Percentiles rank a stretch among this genome's conserved stretches.
Conservation (phyloP, 2,888 invertebrate genomes). For the Pachymerium ferrugineum region DNA sequence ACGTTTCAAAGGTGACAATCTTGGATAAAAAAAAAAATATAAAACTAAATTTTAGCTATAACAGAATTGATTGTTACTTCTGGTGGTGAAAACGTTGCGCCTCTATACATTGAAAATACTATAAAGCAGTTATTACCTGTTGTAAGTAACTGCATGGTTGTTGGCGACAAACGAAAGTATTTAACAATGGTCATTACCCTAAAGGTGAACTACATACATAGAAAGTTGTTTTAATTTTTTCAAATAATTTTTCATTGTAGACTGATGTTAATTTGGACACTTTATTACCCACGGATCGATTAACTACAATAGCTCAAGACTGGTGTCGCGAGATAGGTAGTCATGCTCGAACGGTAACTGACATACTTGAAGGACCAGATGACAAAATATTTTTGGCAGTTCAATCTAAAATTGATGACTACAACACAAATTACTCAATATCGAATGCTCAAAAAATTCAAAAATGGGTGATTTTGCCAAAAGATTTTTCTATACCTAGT, state of each 20-base stretch:
- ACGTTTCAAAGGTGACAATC: conserved; percentile 46
- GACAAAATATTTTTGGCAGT: conserved; percentile 66
- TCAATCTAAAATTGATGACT: conserved; percentile 68
- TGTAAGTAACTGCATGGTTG: conserved; percentile 74
- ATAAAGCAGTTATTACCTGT: conserved; percentile 69
- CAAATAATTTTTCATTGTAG: conserved; percentile 47
- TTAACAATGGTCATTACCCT: conserved; percentile 74
- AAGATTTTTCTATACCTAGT: conserved; percentile 76
- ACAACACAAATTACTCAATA: conserved; percentile 65
- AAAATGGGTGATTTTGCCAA: conserved; percentile 75
- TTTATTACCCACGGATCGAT: conserved; percentile 64
- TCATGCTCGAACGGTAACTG: conserved; percentile 61
- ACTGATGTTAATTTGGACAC: conserved; percentile 68
- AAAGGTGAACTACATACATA: conserved; percentile 57
- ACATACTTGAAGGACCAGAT: conserved; percentile 55
- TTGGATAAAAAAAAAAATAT: background rate
- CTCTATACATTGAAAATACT: conserved; percentile 76
- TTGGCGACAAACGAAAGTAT: conserved; percentile 83
- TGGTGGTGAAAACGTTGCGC: conserved; percentile 85
- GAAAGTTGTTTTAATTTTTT: conserved; percentile 34
- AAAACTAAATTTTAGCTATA: background rate
- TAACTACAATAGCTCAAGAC: conserved; percentile 59
- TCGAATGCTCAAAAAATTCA: conserved; percentile 85
- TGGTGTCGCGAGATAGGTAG: conserved; percentile 68
- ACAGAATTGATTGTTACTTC: conserved; percentile 81